Base-by-base conservation (phyloP, 2,888 invertebrate species). In the Drosophila anomelani region DNA sequence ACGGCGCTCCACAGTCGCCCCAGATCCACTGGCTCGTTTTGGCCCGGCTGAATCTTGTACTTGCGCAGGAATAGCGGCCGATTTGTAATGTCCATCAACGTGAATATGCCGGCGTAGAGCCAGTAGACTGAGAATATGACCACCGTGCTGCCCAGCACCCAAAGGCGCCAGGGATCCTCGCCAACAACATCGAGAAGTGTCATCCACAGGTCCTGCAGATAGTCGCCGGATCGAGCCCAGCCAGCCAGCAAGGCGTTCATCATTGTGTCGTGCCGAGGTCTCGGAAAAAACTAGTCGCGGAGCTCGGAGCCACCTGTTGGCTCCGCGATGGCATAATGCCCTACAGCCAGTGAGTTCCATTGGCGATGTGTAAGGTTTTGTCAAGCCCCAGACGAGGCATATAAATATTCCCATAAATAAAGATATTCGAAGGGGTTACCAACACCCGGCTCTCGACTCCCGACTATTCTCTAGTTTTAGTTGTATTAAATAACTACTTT, bases 41-140 rank as follows among this genome's bases (percentile, higher is more conserved):
- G 95, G 5, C 96, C 95, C 0, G 95, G 95, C 90, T 97, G 97
- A 69, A 96, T 95, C 92, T 97, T 97, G 91, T 97, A 97, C 75
- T 95, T 94, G 44, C 95, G 93, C 59, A 97, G 87, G 74, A 94
- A 94, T 5, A 93, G 92, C 9, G 97, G 97, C 76, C 94, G 94
- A 77, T 95, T 95, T 2, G 95, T 95, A 4, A 95, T 78, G 88
- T 97, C 97, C 89, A 97, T 92, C 34, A 96, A 75, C 0, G 95
- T 95, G 84, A 96, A 96, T 68, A 96, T 93, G 0, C 94, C 94
- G 3, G 96, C 96, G 82, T 95, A 93, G 0, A 94, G 67, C 96
- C 96, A 96, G 92, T 96, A 97, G 1, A 95, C 94, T 4, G 93
- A 82, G 57, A 94, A 93, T 1, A 95, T 94, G 36, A 96, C 90